phyloP scores from a whole-genome alignment of 2,888 invertebrate species.

The Polylopha cassiicola region DNA sequence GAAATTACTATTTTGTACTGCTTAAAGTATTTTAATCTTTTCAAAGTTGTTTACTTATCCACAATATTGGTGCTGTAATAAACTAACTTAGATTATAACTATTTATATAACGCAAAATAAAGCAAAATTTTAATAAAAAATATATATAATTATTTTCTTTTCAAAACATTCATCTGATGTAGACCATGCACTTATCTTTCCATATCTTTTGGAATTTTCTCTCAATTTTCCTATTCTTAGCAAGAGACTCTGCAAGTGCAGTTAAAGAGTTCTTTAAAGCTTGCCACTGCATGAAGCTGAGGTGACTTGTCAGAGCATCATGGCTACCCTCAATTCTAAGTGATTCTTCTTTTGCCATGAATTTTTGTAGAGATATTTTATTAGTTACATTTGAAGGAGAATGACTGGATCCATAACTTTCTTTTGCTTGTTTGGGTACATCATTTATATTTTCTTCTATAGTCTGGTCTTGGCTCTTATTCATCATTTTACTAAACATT shows the following conservation, averaged over 20 bases:
- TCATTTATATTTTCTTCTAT: no score
- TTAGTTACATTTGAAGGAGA: slow-evolving; percentile 45
- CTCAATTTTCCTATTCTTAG: slow-evolving; percentile 52
- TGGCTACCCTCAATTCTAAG: slow-evolving; percentile 47
- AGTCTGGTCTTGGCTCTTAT: no score
- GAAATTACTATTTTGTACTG: slow-evolving; percentile 8
- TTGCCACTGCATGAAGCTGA: slow-evolving; percentile 77
- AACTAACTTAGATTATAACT: slow-evolving; percentile 17
- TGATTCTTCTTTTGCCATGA: slow-evolving; percentile 54
- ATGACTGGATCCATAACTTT: slow-evolving; percentile 36
- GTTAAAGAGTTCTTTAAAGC: slow-evolving; percentile 56
- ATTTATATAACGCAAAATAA: slow-evolving; percentile 10
- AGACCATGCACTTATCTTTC: slow-evolving; percentile 64
- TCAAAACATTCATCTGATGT: slow-evolving; percentile 51
- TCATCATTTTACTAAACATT: slow-evolving; percentile 36
- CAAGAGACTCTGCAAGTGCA: slow-evolving; percentile 41
- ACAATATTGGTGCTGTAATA: slow-evolving; percentile 24
- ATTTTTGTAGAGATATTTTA: slow-evolving; percentile 41
- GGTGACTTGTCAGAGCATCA: slow-evolving; percentile 52
- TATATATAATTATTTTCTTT: no score
- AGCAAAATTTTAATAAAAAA: no score
- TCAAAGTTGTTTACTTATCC: slow-evolving; percentile 10
- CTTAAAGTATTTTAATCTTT: slow-evolving; percentile 11
- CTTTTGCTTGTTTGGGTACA: no score
- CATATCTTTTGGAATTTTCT: slow-evolving; percentile 59